Evolutionary conservation across 2,797 vertebrate genomes (phyloP).

Genomic region (Distichodus sexfasciatus): DNA sequence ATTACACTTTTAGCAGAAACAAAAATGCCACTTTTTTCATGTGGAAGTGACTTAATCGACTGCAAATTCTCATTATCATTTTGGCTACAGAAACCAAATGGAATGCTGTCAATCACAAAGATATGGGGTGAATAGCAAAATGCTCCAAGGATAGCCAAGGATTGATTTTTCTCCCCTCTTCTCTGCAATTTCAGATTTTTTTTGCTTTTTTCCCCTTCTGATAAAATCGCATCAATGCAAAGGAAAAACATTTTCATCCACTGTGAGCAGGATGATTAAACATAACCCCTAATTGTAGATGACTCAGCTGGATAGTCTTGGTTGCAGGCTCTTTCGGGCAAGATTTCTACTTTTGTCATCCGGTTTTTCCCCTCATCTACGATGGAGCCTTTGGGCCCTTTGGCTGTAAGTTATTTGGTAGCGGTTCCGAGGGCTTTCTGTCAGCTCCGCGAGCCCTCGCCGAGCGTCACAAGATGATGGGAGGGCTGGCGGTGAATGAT

Average conservation of each 20-base stretch:
- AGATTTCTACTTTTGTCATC: slow-evolving; percentile 6
- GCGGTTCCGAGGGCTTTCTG: slow-evolving; percentile 22
- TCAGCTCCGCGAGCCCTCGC: slow-evolving; percentile 10
- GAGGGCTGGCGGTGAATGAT: slow-evolving; percentile 21
- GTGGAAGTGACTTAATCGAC: neutral
- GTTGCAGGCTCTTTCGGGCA: neutral
- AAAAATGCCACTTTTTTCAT: neutral
- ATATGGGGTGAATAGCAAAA: neutral
- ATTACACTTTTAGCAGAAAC: slow-evolving; percentile 24
- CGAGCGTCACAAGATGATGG: slow-evolving; percentile 26
- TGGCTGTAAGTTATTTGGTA: slow-evolving; percentile 29
- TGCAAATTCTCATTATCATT: neutral
- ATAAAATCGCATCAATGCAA: neutral
- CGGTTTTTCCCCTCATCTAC: neutral
- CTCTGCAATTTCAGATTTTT: neutral
- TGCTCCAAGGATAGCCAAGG: neutral
- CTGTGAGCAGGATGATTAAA: slow-evolving; percentile 3
- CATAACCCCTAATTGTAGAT: slow-evolving; percentile 1
- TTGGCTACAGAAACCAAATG: slow-evolving; percentile 20
- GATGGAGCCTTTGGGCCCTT: slow-evolving; percentile 4
- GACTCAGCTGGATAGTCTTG: neutral
- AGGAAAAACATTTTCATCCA: neutral
- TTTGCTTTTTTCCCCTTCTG: slow-evolving; percentile 3
- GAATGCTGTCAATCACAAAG: neutral
- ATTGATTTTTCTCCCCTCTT: neutral